Conservation (phyloP, 2,888 invertebrate genomes). For the Odontocerum albicorne region DNA sequence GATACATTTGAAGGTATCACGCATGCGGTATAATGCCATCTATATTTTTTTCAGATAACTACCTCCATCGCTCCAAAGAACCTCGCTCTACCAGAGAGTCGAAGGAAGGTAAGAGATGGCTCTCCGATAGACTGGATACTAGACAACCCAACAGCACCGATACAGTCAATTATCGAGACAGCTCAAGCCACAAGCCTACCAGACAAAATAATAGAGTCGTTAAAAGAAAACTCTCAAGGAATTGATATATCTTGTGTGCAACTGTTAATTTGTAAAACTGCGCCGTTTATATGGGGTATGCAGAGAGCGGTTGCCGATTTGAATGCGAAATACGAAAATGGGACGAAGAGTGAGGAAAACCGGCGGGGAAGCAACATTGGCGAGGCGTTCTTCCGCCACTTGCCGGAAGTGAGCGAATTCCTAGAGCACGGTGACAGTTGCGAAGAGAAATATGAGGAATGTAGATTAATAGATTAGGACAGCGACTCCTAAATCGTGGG, state of each 20-base stretch:
- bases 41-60: conserved; percentile 58
- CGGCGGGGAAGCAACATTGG: conserved; percentile 38
- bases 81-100: conserved; percentile 45
- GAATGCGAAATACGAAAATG: conserved; percentile 32
- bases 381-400: conserved; percentile 59
- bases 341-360: conserved; percentile 1
- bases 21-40: conserved; percentile 12
- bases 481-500: too few relatives aligned
- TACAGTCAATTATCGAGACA: conserved; percentile 59
- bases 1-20: not conserved
- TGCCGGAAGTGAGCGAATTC: conserved; percentile 64
- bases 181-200: conserved; percentile 66
- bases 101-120: conserved; percentile 41
- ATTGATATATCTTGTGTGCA: conserved; percentile 70
- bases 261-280: conserved; percentile 73
- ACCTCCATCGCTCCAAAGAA: conserved; percentile 54
- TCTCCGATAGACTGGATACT: conserved; percentile 65
- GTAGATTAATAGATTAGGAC: conserved; percentile 40
- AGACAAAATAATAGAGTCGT: conserved; percentile 60
- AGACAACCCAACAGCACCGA: conserved; percentile 59
- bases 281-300: conserved; percentile 76
- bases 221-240: conserved; percentile 56
- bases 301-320: conserved; percentile 57
- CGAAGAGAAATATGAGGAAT: conserved; percentile 60
- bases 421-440: conserved; percentile 62